Evolutionary conservation across 2,113 vertebrate genomes (phyloP).

Genomic region (Menura novaehollandiae): DNA sequence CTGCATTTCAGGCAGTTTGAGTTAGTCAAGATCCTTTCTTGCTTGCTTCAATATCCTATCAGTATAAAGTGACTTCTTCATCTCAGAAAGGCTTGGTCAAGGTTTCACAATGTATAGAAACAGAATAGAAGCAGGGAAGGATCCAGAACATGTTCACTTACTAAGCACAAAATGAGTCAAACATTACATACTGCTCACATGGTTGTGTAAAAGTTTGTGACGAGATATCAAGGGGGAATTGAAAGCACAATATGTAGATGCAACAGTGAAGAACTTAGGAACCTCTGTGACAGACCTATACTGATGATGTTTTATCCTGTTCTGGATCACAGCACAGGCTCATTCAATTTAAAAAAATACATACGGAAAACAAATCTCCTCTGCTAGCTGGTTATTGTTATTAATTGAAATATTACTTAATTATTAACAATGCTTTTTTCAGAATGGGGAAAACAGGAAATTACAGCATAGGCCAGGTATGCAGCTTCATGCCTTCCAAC

Average conservation of each 20-base stretch:
- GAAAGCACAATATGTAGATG: background rate
- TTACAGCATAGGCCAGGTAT: background rate
- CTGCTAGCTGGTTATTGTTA: background rate
- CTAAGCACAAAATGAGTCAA: background rate
- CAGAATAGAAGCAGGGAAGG: background rate
- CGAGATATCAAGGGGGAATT: background rate
- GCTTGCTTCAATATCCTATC: background rate
- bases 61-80: background rate
- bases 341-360: background rate
- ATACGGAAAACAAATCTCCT: accelerated
- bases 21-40: background rate
- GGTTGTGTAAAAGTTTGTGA: background rate
- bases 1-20: background rate
- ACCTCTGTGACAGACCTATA: background rate
- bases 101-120: background rate
- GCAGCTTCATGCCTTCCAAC: background rate
- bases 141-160: background rate
- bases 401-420: background rate
- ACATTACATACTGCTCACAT: background rate
- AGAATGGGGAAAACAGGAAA: background rate
- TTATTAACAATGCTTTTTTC: background rate
- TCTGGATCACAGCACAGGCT: background rate
- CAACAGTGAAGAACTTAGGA: background rate
- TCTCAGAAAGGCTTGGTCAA: background rate
- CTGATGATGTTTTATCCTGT: background rate